Percentiles rank a stretch among this genome's conserved stretches.
Conservation (phyloP, 1,140 invertebrate species). For the Oedothorax gibbosus region DNA sequence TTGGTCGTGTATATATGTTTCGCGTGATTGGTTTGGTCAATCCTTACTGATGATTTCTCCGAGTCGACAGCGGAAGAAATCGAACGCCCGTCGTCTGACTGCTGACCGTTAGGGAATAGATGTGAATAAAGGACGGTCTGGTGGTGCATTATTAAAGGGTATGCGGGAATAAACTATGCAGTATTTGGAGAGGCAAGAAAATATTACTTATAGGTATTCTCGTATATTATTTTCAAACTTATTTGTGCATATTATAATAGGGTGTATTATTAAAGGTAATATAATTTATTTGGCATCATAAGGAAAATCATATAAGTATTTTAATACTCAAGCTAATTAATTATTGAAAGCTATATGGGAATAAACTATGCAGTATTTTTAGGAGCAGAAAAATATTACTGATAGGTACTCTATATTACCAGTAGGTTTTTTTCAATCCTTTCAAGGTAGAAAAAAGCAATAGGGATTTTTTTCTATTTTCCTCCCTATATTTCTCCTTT, state of each 20-base stretch:
- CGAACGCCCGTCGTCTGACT: background rate
- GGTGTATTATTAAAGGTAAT: too few relatives aligned
- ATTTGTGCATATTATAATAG: background rate
- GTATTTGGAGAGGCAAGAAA: background rate
- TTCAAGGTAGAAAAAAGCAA: too few relatives aligned
- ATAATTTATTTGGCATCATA: too few relatives aligned
- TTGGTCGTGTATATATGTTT: background rate
- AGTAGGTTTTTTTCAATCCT: background rate
- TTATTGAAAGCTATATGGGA: too few relatives aligned
- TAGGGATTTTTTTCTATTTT: too few relatives aligned
- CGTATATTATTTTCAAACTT: background rate
- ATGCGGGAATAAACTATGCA: background rate
- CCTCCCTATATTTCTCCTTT: too few relatives aligned
- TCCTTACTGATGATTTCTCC: background rate
- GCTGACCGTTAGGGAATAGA: background rate
- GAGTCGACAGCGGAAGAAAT: background rate
- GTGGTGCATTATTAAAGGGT: background rate
- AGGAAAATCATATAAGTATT: too few relatives aligned
- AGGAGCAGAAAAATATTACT: too few relatives aligned
- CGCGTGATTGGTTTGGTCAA: constrained; percentile 1
- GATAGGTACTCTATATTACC: too few relatives aligned
- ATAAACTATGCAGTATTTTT: too few relatives aligned
- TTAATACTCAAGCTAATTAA: too few relatives aligned
- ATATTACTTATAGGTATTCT: background rate
- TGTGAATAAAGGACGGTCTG: background rate